Evolutionary conservation across 92 coral and sea anemone species (phyloP).

Genomic region (Virgularia gustaviana): DNA sequence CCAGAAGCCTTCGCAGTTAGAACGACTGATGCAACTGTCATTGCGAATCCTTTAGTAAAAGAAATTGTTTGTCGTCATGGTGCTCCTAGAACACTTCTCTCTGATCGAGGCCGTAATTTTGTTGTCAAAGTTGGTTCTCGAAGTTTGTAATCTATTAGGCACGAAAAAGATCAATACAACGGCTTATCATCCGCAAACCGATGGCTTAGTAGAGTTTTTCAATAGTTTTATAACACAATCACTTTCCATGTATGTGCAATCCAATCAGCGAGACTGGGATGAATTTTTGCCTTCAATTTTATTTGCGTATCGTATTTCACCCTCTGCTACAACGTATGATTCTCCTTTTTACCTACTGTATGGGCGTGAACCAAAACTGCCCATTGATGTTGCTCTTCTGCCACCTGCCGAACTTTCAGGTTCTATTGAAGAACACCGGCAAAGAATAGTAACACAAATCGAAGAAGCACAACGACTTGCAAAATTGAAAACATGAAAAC

Average conservation of each 20-base stretch:
- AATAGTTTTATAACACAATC: constrained; percentile 30
- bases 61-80: constrained; percentile 58
- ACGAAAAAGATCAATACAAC: constrained; percentile 32
- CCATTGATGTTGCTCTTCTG: constrained; percentile 51
- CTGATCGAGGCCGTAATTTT: constrained; percentile 60
- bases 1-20: constrained; percentile 64
- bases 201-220: constrained; percentile 23
- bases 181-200: constrained; percentile 36
- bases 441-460: constrained; percentile 42
- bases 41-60: constrained; percentile 45
- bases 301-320: constrained; percentile 53
- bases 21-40: constrained; percentile 39
- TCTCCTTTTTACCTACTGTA: constrained; percentile 54
- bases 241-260: constrained; percentile 44
- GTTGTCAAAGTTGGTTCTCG: constrained; percentile 45
- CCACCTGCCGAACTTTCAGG: constrained; percentile 43
- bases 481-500: constrained; percentile 56
- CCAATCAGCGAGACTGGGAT: constrained; percentile 55
- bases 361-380: constrained; percentile 57
- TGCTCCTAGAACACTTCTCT: constrained; percentile 48
- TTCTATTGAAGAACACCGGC: constrained; percentile 55
- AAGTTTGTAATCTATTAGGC: constrained; percentile 56
- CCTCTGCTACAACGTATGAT: constrained; percentile 50
- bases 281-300: constrained; percentile 16
- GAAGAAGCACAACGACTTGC: constrained; percentile 59